Percentiles rank a stretch among this genome's conserved stretches.
phyloP scores from a whole-genome alignment of 2,797 vertebrate genomes.

The Eulemur albifrons region DNA sequence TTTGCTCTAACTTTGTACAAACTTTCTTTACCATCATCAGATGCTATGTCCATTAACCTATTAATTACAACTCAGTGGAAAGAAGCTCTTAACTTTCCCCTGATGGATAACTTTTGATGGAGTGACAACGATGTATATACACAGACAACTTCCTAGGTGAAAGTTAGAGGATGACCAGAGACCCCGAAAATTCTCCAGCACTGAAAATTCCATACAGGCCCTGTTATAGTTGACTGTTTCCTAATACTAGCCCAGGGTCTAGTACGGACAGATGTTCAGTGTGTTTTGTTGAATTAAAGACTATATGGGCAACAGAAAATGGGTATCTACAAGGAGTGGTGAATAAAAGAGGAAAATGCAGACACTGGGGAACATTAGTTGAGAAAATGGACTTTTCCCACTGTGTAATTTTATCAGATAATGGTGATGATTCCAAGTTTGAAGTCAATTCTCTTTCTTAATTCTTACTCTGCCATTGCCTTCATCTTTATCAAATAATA shows the following conservation, averaged over 20 bases:
- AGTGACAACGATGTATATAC: background rate
- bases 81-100: background rate
- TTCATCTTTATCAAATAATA: background rate
- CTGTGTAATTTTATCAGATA: background rate
- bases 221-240: background rate
- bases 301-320: background rate
- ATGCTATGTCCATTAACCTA: background rate
- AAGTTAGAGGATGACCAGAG: background rate
- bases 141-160: background rate
- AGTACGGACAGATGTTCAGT: background rate
- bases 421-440: background rate
- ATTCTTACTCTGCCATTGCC: background rate
- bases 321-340: background rate
- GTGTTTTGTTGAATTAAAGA: background rate
- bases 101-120: background rate
- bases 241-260: background rate
- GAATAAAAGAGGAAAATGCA: background rate
- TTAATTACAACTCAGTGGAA: background rate
- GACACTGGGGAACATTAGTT: background rate
- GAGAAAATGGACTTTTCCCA: background rate
- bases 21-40: background rate
- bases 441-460: background rate
- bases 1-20: background rate
- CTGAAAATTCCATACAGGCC: rapidly evolving
- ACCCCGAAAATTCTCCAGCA: background rate